phyloP scores from a whole-genome alignment of 2,797 vertebrate species.

The Channallabes apus region DNA sequence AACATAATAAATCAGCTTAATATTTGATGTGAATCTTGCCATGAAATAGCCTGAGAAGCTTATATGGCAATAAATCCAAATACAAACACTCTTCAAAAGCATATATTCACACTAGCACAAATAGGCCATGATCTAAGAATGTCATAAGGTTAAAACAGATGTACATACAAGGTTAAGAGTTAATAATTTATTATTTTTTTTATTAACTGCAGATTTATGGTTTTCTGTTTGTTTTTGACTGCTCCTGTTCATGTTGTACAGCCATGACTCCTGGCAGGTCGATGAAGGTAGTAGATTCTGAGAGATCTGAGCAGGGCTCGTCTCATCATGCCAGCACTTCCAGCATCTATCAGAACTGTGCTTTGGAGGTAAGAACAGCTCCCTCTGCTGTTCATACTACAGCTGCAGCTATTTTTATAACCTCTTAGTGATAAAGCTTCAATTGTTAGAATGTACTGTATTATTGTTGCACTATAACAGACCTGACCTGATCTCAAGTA shows the following conservation, averaged over 20 bases:
- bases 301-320: conserved; percentile 85
- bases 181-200: background rate
- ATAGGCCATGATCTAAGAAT: background rate
- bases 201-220: background rate
- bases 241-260: conserved; percentile 42
- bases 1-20: too few relatives aligned
- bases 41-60: too few relatives aligned
- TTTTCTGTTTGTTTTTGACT: background rate
- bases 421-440: background rate
- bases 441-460: background rate
- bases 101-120: background rate
- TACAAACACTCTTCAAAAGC: too few relatives aligned
- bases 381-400: conserved; percentile 38
- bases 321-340: conserved; percentile 91
- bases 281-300: conserved; percentile 80
- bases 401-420: too few relatives aligned
- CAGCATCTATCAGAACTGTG: conserved; percentile 94
- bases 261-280: conserved; percentile 74
- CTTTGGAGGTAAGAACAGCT: conserved; percentile 85
- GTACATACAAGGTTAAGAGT: too few relatives aligned
- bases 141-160: background rate
- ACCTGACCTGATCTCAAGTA: background rate
- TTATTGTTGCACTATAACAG: too few relatives aligned
- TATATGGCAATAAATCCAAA: too few relatives aligned
- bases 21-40: too few relatives aligned